Conservation (phyloP, 2,888 invertebrate species). For the Heliconius ismenius region DNA sequence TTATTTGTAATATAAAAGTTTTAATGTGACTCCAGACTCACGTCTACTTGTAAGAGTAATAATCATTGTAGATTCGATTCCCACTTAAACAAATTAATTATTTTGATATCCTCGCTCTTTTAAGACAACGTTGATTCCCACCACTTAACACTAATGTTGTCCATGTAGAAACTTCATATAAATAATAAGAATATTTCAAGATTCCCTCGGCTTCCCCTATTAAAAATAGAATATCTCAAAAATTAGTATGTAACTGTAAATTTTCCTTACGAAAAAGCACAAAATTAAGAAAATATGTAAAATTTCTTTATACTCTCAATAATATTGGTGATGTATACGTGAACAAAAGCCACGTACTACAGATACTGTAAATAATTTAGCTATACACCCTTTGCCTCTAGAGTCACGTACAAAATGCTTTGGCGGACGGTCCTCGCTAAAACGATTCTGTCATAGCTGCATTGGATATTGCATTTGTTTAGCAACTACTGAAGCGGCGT, state of each 20-base stretch:
- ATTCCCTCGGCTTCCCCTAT: too few relatives aligned
- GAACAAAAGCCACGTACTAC: conserved; percentile 21
- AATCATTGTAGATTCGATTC: too few relatives aligned
- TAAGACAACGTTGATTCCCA: too few relatives aligned
- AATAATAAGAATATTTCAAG: too few relatives aligned
- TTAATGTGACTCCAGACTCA: not conserved
- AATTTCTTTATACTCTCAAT: not conserved
- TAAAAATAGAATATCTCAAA: too few relatives aligned
- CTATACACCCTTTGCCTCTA: conserved; percentile 25
- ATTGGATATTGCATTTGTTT: conserved; percentile 16
- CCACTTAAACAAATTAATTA: too few relatives aligned
- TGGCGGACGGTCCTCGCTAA: conserved; percentile 11
- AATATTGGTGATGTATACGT: not conserved
- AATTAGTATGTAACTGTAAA: too few relatives aligned
- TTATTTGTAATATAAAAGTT: not conserved
- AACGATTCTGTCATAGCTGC: conserved; percentile 13
- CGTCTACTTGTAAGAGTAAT: too few relatives aligned
- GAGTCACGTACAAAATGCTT: conserved; percentile 28
- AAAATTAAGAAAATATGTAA: not conserved
- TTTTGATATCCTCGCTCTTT: too few relatives aligned
- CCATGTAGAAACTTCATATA: too few relatives aligned
- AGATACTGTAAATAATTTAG: conserved; percentile 20
- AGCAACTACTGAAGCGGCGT: not conserved
- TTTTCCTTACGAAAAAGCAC: not conserved
- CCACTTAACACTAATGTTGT: too few relatives aligned